Percentiles rank a stretch among this genome's conserved stretches.
These are phyloP conservation scores for Drosophila melanosoma DNA, from an alignment of 2,888 invertebrate genomes.

Conservation along the genomic window DNA sequence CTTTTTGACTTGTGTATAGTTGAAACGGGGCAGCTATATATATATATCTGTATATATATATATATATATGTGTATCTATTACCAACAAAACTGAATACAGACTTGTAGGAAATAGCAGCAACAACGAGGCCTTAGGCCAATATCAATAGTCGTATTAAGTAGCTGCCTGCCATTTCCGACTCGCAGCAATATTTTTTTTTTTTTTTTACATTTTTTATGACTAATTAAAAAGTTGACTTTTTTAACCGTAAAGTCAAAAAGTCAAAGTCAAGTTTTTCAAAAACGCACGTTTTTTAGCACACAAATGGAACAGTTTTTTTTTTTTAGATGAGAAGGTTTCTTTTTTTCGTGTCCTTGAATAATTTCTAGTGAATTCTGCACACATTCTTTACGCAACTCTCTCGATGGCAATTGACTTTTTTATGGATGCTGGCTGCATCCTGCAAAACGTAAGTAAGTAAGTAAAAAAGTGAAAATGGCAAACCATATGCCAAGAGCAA, in stretches of 20 bases:
- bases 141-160: constrained; percentile 59
- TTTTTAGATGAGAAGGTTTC: constrained; percentile 20
- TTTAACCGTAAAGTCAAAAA: constrained; percentile 75
- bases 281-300: constrained; percentile 37
- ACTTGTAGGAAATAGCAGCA: constrained; percentile 4
- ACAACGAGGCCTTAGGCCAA: constrained; percentile 33
- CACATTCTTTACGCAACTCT: constrained; percentile 76
- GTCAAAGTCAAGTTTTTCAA: constrained; percentile 65
- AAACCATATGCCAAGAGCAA: constrained; percentile 55
- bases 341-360: constrained; percentile 52
- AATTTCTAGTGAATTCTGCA: constrained; percentile 41
- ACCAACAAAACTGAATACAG: not conserved
- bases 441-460: constrained; percentile 12
- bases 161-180: constrained; percentile 66
- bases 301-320: not conserved
- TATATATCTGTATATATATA: not conserved
- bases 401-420: constrained; percentile 64
- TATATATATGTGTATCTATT: not conserved
- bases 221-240: constrained; percentile 76
- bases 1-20: constrained; percentile 53
- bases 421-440: constrained; percentile 46
- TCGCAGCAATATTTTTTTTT: constrained; percentile 25
- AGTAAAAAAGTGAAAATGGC: constrained; percentile 1
- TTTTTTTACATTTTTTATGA: constrained; percentile 61
- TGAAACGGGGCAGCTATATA: constrained; percentile 42